A percentile compares a stretch with the other conserved stretches of the same genome.
Conservation (phyloP, 2,797 vertebrate species). For the Emydoidea blandingii region DNA sequence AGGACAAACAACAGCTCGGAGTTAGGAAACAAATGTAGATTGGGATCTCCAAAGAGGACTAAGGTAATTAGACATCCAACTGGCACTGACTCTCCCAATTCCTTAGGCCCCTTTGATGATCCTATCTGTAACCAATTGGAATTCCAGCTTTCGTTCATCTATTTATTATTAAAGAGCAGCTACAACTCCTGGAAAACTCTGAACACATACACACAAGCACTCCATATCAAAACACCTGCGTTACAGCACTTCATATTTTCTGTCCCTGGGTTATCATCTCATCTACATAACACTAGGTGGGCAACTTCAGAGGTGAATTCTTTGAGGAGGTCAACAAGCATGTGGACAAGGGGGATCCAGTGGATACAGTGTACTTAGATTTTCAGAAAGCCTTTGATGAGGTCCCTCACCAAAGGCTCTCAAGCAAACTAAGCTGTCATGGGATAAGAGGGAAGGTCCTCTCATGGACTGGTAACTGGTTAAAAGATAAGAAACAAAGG, state of each 20-base stretch:
- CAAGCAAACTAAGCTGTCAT: too few relatives aligned
- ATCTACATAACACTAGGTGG: background rate
- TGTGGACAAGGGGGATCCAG: too few relatives aligned
- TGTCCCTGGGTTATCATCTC: background rate
- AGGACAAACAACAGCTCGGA: background rate
- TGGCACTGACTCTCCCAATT: background rate
- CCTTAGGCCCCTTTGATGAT: background rate
- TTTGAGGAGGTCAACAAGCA: too few relatives aligned
- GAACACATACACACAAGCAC: background rate
- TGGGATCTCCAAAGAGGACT: background rate
- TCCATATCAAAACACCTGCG: fast-evolving
- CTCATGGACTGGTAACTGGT: too few relatives aligned
- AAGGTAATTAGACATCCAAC: background rate
- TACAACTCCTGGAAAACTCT: background rate
- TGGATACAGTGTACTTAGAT: too few relatives aligned
- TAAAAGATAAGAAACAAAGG: too few relatives aligned
- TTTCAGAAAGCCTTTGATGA: too few relatives aligned
- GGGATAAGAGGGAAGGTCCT: too few relatives aligned
- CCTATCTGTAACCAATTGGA: background rate
- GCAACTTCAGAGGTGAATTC: background rate
- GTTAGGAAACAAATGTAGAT: background rate
- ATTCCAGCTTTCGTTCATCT: background rate
- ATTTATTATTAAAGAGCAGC: background rate
- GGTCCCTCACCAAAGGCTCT: too few relatives aligned
- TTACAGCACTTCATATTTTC: background rate